A percentile compares a stretch with the other conserved stretches of the same genome.
Evolutionary conservation across 2,797 vertebrate genomes (phyloP).

Genomic region (Gila robusta): DNA sequence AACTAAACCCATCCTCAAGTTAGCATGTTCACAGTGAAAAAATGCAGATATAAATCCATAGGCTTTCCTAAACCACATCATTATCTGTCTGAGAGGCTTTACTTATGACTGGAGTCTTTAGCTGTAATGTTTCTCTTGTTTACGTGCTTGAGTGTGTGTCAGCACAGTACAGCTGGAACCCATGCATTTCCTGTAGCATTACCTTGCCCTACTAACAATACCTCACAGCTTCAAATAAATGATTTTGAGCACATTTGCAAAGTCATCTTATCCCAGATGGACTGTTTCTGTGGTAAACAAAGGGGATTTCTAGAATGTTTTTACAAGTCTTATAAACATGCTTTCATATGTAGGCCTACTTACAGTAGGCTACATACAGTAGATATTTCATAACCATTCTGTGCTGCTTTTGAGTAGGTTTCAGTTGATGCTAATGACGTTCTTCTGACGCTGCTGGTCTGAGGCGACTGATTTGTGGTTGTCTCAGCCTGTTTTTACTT

Average conservation of each 20-base stretch:
- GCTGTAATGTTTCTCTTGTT: not conserved
- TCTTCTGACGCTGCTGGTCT: slow-evolving; percentile 6
- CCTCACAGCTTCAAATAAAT: not conserved
- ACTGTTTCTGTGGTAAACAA: not conserved
- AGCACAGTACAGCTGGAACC: slow-evolving; percentile 11
- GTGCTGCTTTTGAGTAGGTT: not conserved
- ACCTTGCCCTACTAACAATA: slow-evolving; percentile 16
- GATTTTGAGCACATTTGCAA: not conserved
- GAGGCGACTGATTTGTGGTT: slow-evolving; percentile 23
- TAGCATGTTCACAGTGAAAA: not conserved
- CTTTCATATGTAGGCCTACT: not conserved
- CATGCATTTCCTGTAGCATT: slow-evolving; percentile 56
- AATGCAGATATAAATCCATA: not conserved
- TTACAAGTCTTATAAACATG: not conserved
- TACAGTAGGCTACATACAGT: not conserved
- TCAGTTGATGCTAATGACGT: not conserved
- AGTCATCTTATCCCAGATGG: not conserved
- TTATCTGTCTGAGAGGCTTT: not conserved
- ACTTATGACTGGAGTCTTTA: not conserved
- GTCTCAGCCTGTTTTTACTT: not conserved
- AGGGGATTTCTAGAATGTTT: not conserved
- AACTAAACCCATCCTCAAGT: not conserved
- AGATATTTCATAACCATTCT: not conserved
- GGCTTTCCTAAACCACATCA: not conserved
- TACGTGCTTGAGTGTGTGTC: slow-evolving; percentile 30